Evolutionary conservation across 2,888 invertebrate genomes (phyloP), one percentile per base, ranked within the genome.

Genomic region (Lasius platythorax): DNA sequence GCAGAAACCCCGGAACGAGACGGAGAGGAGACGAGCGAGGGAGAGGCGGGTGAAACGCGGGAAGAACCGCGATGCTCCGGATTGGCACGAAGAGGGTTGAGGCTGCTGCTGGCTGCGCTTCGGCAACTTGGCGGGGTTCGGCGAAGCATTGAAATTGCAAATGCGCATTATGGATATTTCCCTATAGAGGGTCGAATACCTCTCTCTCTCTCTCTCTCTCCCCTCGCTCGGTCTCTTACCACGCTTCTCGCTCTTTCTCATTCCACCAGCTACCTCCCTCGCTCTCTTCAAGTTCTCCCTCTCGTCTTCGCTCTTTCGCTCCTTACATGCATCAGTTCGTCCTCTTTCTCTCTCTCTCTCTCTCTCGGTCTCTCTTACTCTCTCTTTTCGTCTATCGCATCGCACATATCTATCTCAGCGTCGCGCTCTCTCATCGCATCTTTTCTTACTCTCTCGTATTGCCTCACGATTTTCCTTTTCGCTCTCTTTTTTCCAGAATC

Each of bases 101-200:
- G 91, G 91, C 90, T 79, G 79, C 79, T 87, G 88, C 53, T 53
- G 84, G 88, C 61, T 89, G 88, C 90, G 89, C 90, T 91, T 89
- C 91, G 91, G 90, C 93, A 93, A 93, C 91, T 93, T 93, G 93
- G 83, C 87, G 87, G 90, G 91, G 91, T 89, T 91, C 90, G 92
- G 90, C 92, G 91, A 92, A 92, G 92, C 94, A 95, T 95, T 95
- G 95, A 95, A 95, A 95, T 95, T 95, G 95, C 95, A 95, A 95
- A 95, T 95, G 94, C 94, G 94, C 94, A 95, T 95, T 94, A 95
- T 94, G 95, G 94, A 95, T 95, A 95, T 94, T 94, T 94, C 94
- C 94, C 94, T 93, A 93, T 94, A 94, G 94, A 93, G 93, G 92
- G 92, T 90, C 89, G 91, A 90, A 91, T 92, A 90, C 92, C 89